Percentiles rank a stretch among this genome's conserved stretches.
Conservation (phyloP, 2,888 invertebrate species). For the Chironomus tentans region DNA sequence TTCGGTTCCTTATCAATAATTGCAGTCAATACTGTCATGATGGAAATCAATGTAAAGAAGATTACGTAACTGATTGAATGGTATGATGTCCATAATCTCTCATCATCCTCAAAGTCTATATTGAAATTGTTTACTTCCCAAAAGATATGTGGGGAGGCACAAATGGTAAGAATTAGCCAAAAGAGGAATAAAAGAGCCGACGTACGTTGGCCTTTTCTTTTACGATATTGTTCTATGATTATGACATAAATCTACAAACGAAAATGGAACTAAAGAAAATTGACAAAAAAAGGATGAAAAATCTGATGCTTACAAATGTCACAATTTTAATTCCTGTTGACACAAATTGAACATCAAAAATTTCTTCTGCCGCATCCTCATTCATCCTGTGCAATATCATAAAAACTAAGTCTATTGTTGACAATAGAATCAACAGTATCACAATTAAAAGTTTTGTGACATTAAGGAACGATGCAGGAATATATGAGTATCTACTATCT, state of each 20-base stretch:
- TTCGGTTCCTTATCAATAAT: constrained; percentile 3
- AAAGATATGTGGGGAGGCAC: constrained; percentile 34
- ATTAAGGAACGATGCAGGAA: constrained; percentile 49
- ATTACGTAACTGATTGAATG: not conserved
- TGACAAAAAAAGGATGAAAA: not conserved
- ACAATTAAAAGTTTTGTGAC: constrained; percentile 40
- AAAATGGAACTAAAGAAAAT: not conserved
- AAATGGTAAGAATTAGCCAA: constrained; percentile 44
- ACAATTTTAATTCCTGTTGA: constrained; percentile 28
- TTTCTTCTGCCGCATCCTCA: constrained; percentile 40
- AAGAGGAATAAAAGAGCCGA: constrained; percentile 48
- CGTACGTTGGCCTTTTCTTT: constrained; percentile 44
- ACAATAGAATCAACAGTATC: constrained; percentile 31
- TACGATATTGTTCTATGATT: constrained; percentile 42
- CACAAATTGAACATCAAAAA: constrained; percentile 23
- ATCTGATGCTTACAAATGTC: constrained; percentile 30
- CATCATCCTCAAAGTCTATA: constrained; percentile 27
- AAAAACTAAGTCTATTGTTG: constrained; percentile 43
- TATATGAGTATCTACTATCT: constrained; percentile 47
- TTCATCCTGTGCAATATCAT: constrained; percentile 42
- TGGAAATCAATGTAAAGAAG: not conserved
- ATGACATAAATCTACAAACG: constrained; percentile 32
- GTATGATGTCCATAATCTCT: constrained; percentile 27
- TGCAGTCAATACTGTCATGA: not conserved
- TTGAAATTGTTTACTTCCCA: constrained; percentile 30